Evolutionary conservation across 2,113 vertebrate species (phyloP), one percentile per base, ranked within the genome.

Genomic region (Dicaeum eximium): DNA sequence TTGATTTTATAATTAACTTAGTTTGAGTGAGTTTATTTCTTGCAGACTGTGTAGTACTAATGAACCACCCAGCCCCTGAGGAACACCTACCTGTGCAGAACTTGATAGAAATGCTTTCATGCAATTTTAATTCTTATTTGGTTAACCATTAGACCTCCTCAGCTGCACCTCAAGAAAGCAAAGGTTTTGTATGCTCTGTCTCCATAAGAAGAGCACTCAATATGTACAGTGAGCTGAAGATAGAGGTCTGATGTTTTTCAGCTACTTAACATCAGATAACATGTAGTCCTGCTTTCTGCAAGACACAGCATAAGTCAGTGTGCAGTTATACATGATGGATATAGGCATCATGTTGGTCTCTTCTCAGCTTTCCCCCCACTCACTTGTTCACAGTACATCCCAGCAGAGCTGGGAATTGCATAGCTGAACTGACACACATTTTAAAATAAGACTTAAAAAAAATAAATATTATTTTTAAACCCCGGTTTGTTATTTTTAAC

Each of bases 1-100:
- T 90, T 80, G 38, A 47, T 95, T 95, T 96, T 92, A 66, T 74
- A 90, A 96, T 93, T 93, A 74, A 83, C 51, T 96, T 71, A 9
- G 58, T 69, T 88, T 56, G 50, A 80, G 54, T 13, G 15, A 95
- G 85, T 88, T 95, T 47, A 71, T 53, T 48, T 85, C 74, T 95
- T 80, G 51, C 37, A 71, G 38, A 28, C 27, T 88, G 38, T 48
- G 37, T 48, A 56, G 40, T 62, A 56, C 64, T 91, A 92, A 92
- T 92, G 69, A 92, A 53, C 51, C 25, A 33, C 48, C 12, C 10
- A 74, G 72, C 5, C 92, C 79, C 72, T 25, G 9, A 71, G 82
- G 87, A 90, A 20, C 10, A 66, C 1, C 4, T 28, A 31, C 51
- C 54, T 57, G 8, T 62, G n/a, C 54, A 86, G 37, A 77, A 77